phyloP scores from a whole-genome alignment of 2,797 vertebrate species.

The Sebastes matsubarae region DNA sequence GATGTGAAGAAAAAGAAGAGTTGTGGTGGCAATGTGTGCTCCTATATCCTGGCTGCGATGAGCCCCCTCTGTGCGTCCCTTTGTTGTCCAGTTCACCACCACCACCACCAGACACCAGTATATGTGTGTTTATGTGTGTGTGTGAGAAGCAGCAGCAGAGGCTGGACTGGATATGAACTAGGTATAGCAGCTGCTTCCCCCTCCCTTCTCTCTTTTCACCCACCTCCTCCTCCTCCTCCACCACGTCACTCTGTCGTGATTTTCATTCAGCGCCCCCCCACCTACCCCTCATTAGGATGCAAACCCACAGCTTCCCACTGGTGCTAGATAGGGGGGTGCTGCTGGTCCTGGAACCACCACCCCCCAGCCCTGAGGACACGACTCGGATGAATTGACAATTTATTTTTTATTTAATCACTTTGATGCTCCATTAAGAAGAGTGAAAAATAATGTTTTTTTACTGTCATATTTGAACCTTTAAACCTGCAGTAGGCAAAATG shows the following conservation, averaged over 20 bases:
- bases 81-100: constrained; percentile 62
- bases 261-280: constrained; percentile 82
- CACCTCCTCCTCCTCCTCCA: constrained; percentile 74
- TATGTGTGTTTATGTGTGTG: neutral
- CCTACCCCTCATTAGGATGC: constrained; percentile 82
- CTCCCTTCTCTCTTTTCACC: constrained; percentile 49
- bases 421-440: neutral
- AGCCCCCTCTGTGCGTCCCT: constrained; percentile 34
- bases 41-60: constrained; percentile 37
- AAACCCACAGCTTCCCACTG: constrained; percentile 75
- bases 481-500: too few relatives aligned
- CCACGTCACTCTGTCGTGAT: constrained; percentile 84
- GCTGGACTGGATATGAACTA: constrained; percentile 59
- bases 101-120: constrained; percentile 17
- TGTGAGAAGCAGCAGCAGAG: constrained; percentile 35
- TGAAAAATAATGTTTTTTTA: neutral
- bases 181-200: constrained; percentile 70
- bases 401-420: neutral
- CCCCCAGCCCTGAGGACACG: constrained; percentile 12
- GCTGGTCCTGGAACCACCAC: constrained; percentile 34
- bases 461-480: neutral
- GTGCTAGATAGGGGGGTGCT: constrained; percentile 39
- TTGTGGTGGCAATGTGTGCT: constrained; percentile 17
- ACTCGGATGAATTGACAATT: neutral
- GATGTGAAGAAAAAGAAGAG: constrained; percentile 2